Conservation (phyloP, 2,797 vertebrate species). For the Paedocypris micromegethes region DNA sequence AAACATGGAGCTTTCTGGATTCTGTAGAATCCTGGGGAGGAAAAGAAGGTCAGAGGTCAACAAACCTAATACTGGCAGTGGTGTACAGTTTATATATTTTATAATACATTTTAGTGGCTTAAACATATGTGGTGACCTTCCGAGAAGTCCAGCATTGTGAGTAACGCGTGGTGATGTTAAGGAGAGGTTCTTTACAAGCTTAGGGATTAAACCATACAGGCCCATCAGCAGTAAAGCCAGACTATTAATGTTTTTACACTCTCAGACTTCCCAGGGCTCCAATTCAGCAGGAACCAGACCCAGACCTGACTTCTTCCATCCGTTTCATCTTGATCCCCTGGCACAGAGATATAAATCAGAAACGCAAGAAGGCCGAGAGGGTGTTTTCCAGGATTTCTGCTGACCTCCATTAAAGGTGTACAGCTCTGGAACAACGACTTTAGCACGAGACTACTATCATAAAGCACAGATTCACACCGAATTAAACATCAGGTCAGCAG, state of each 20-base stretch:
- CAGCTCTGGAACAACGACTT: slow-evolving; percentile 33
- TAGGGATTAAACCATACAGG: slow-evolving; percentile 1
- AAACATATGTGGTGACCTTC: slow-evolving; percentile 8
- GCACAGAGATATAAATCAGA: slow-evolving; percentile 38
- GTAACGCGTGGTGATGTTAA: background rate
- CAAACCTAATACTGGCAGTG: too few relatives aligned
- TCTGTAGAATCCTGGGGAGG: too few relatives aligned
- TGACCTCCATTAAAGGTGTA: slow-evolving; percentile 31
- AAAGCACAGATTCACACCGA: background rate
- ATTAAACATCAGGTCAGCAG: slow-evolving; percentile 31
- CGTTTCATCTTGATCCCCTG: slow-evolving; percentile 23
- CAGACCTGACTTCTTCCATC: slow-evolving; percentile 25
- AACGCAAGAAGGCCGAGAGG: slow-evolving; percentile 20
- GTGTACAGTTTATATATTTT: background rate
- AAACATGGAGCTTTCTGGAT: too few relatives aligned
- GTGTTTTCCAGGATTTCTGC: slow-evolving; percentile 41
- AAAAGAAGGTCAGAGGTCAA: too few relatives aligned
- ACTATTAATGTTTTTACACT: slow-evolving; percentile 21
- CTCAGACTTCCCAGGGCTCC: slow-evolving; percentile 20
- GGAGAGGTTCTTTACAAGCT: slow-evolving; percentile 15
- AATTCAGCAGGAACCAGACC: slow-evolving; percentile 22
- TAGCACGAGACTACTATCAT: slow-evolving; percentile 8
- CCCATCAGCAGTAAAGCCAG: slow-evolving; percentile 6
- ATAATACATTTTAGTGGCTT: slow-evolving; percentile 1
- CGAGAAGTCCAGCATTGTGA: background rate